Percentiles rank a stretch among this genome's conserved stretches.
phyloP scores from a whole-genome alignment of 2,797 vertebrate species.

The Clarias fuscus region DNA sequence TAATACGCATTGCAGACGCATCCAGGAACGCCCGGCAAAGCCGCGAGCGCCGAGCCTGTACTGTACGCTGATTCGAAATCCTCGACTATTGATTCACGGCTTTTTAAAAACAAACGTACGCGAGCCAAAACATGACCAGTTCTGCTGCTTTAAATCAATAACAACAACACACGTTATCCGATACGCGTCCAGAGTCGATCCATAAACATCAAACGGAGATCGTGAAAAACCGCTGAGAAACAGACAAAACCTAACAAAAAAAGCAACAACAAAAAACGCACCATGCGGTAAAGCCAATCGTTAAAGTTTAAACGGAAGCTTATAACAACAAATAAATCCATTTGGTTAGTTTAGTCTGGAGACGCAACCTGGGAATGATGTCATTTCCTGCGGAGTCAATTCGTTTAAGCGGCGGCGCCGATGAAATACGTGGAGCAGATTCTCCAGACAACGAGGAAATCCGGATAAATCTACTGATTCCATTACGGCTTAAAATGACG shows the following conservation, averaged over 20 bases:
- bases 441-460: constrained; percentile 16
- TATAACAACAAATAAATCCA: constrained; percentile 41
- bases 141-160: constrained; percentile 40
- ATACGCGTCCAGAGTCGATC: constrained; percentile 25
- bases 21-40: background rate
- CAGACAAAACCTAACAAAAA: background rate
- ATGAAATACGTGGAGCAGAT: background rate
- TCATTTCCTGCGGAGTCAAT: background rate
- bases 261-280: background rate
- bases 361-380: background rate
- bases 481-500: constrained; percentile 31
- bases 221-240: background rate
- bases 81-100: constrained; percentile 34
- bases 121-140: constrained; percentile 29
- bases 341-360: constrained; percentile 16
- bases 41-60: background rate
- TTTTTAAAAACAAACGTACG: constrained; percentile 47
- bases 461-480: constrained; percentile 46
- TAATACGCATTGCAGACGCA: background rate
- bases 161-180: background rate
- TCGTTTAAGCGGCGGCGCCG: background rate
- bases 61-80: constrained; percentile 1
- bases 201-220: constrained; percentile 27
- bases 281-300: background rate
- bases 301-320: constrained; percentile 21